These are phyloP conservation scores for Pristiophorus japonicus DNA, from an alignment of 2,113 vertebrate species.

Conservation along the genomic window DNA sequence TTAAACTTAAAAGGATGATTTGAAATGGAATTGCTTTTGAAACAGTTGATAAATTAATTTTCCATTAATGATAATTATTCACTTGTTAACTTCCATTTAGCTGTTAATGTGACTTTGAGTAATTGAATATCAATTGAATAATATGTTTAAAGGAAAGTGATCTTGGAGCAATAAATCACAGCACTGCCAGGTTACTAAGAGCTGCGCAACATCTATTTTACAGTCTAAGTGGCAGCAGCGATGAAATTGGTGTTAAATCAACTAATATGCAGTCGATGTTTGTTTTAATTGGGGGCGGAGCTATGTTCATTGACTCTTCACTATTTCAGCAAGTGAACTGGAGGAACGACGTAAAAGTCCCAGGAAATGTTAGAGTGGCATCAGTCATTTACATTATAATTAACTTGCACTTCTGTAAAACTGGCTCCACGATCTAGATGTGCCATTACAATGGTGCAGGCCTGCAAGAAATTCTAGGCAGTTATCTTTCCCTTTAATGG, in stretches of 20 bases:
- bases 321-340: background rate
- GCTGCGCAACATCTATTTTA: background rate
- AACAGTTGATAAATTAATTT: background rate
- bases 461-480: background rate
- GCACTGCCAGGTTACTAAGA: background rate
- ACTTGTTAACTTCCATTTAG: constrained; percentile 10
- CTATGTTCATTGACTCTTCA: background rate
- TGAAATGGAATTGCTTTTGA: background rate
- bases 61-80: background rate
- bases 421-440: background rate
- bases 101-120: background rate
- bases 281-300: background rate
- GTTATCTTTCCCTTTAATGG: background rate
- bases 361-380: background rate
- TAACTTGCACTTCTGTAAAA: background rate
- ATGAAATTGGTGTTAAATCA: background rate
- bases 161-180: background rate
- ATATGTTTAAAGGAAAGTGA: background rate
- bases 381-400: background rate
- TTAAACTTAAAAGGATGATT: background rate
- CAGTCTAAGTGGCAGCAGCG: background rate
- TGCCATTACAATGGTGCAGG: background rate
- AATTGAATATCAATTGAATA: background rate
- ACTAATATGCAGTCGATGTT: background rate
- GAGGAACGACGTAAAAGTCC: too few species aligned